Evolutionary conservation across 1,140 invertebrate species (phyloP), one percentile per base, ranked within the genome.

Genomic region (Dendrolimus punctatus): DNA sequence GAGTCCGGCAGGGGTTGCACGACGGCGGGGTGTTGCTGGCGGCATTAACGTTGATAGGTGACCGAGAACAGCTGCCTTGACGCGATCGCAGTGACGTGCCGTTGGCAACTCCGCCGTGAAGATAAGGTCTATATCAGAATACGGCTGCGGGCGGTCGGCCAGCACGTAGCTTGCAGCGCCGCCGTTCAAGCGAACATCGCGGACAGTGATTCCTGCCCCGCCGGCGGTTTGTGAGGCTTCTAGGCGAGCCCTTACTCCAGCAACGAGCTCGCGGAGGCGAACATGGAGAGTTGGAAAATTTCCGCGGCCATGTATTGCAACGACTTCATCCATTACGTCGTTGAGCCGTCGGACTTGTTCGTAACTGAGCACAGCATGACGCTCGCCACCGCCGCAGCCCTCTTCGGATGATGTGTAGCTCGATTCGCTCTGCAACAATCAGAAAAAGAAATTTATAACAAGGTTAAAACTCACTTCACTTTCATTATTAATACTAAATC

Each of bases 121-220:
- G 80, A 99, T 99, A 74, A 99, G 92, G 88, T 99, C 98, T 67
- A 99, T 91, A 87, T 99, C 98, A 81, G 99, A 99, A 91, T 99
- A 99, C 9, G 95, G 92, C 74, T 95, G 94, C 50, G 94, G 91
- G 71, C 94, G 93, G 46, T 93, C 94, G 51, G 95, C 94, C 61
- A 99, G 90, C 51, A 99, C 96, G 88, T 99, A 95, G 57, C 94
- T 95, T 41, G 98, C 98, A n/a, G 96, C 97, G 40, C 98, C 98
- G n/a, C 98, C 98, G 85, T 99, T 99, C 57, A 99, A 89, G 46
- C 98, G 92, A 68, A 99, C 96, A 87, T 98, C 97, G 62, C 94
- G 91, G 42, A 99, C 95, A 58, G 89, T 87, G 81, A 98, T 92
- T 10, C 93, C 93, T 10, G 93, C 94, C 39, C 94, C 94, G 43